Evolutionary conservation across 2,113 vertebrate species (phyloP), one percentile per base, ranked within the genome.

Genomic region (Campylorhamphus procurvoides): DNA sequence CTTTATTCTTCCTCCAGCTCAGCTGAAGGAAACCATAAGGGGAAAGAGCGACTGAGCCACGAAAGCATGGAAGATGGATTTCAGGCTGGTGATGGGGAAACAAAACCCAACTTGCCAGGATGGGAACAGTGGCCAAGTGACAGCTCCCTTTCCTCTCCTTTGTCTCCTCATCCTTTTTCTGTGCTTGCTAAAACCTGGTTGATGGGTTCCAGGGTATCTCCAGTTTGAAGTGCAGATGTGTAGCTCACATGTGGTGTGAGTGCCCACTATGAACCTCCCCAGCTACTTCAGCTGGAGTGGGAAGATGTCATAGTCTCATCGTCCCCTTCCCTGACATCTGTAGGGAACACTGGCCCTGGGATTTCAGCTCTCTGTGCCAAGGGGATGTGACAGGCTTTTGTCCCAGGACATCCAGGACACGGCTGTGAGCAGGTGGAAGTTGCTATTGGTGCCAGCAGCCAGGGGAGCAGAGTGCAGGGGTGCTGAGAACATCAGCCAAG

Each of bases 1-100:
- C 95, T 97, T 97, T 97, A 95, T 97, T 97, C 96, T 97, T 96
- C 55, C 95, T 97, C 96, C 97, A 97, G 96, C 96, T 86, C 94
- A 95, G 96, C 95, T 97, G 97, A 97, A 97, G 96, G 95, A 97
- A 97, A 97, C 96, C 97, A 96, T 96, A 97, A 97, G 96, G 96
- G 85, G 84, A 89, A 92, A 76, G 95, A 96, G 77, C 27, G 9
- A 74, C 75, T 74, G 93, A 97, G 95, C 95, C 94, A 96, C 35
- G 47, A 95, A 95, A 93, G 80, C 94, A 87, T 95, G 93, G 95
- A 84, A 94, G 96, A 96, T 88, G 93, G 90, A 95, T 93, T 93
- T 94, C 5, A 5, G 95, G 85, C 60, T 95, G 94, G 85, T 90
- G 88, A 93, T 92, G 85, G 84, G 91, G 90, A 93, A 95, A 96